These are phyloP conservation scores for Drosophila lini DNA, from an alignment of 1,140 invertebrate genomes.

Conservation along the genomic window DNA sequence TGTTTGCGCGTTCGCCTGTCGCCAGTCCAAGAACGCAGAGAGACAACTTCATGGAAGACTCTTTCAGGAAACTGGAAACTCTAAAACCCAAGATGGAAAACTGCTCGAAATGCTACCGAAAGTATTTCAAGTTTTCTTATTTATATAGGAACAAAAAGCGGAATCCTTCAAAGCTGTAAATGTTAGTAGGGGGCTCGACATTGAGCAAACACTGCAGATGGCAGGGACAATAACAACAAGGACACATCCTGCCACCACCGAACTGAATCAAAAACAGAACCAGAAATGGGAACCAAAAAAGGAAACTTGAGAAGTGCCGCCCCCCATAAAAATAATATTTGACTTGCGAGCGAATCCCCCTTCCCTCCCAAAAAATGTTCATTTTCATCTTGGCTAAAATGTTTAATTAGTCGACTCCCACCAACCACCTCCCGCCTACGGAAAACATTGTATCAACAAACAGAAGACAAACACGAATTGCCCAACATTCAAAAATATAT, in stretches of 20 bases:
- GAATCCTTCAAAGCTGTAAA: slow-evolving; percentile 31
- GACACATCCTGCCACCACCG: background rate
- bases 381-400: slow-evolving; percentile 69
- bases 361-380: slow-evolving; percentile 47
- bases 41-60: slow-evolving; percentile 17
- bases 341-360: slow-evolving; percentile 7
- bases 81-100: background rate
- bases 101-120: background rate
- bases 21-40: background rate
- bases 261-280: slow-evolving; percentile 10
- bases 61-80: no score
- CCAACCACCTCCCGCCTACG: no score
- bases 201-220: slow-evolving; percentile 37
- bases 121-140: slow-evolving; percentile 35
- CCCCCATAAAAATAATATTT: slow-evolving; percentile 55
- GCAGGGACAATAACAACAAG: slow-evolving; percentile 22
- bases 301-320: slow-evolving; percentile 20
- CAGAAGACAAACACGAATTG: slow-evolving; percentile 59
- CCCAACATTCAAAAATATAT: slow-evolving; percentile 55
- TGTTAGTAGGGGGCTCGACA: slow-evolving; percentile 5
- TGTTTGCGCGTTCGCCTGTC: slow-evolving; percentile 24
- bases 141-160: slow-evolving; percentile 13
- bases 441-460: slow-evolving; percentile 42
- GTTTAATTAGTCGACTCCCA: slow-evolving; percentile 61
- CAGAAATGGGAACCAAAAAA: slow-evolving; percentile 10